Conservation (phyloP, 1,140 invertebrate species). For the Augochlora pura region DNA sequence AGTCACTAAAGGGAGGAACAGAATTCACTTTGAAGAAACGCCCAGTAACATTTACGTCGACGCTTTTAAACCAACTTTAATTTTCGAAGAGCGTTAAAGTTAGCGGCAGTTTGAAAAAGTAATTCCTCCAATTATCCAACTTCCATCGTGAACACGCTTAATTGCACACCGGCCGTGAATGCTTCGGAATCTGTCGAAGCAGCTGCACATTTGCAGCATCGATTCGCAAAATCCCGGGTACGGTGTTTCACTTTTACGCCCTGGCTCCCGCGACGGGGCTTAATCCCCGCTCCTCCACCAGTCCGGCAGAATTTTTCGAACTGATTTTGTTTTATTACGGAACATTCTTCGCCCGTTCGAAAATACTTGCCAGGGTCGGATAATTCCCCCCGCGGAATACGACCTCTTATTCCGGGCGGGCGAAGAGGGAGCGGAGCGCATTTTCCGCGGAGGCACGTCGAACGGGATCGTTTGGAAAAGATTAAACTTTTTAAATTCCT, state of each 20-base stretch:
- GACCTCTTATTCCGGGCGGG: not conserved
- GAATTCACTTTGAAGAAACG: not conserved
- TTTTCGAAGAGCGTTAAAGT: not conserved
- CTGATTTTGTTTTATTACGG: constrained; percentile 27
- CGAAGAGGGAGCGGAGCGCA: not conserved
- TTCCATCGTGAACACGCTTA: not conserved
- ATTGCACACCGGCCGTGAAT: not conserved
- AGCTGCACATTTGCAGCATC: not conserved
- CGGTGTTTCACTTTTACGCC: constrained; percentile 1
- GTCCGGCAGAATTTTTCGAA: constrained; percentile 21
- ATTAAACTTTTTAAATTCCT: constrained; percentile 43
- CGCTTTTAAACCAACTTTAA: not conserved
- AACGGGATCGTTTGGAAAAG: constrained; percentile 21
- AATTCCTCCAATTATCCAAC: not conserved
- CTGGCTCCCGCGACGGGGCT: too few species aligned
- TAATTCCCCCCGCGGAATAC: constrained; percentile 29
- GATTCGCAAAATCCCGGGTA: not conserved
- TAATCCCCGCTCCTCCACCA: not conserved
- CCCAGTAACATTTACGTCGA: not conserved
- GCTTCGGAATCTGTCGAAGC: not conserved
- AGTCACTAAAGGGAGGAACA: too few species aligned
- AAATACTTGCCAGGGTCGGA: constrained; percentile 20
- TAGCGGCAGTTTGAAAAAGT: not conserved
- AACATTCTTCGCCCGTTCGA: constrained; percentile 26
- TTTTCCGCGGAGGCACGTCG: constrained; percentile 14